These are phyloP conservation scores for Rhynchonema sp. DNA, from an alignment of 2,888 invertebrate species.

Conservation along the genomic window DNA sequence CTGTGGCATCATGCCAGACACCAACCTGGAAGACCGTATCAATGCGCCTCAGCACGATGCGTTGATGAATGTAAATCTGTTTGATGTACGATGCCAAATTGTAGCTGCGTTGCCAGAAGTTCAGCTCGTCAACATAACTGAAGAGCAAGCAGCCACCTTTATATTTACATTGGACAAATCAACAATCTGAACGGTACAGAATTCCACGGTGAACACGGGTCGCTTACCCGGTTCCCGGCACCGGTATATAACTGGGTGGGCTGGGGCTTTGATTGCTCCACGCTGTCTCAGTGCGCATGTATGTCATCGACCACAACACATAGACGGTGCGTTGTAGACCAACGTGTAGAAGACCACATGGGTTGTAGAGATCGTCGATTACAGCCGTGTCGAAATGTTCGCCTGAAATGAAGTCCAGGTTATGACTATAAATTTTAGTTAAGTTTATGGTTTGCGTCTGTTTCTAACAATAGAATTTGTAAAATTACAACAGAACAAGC, in stretches of 20 bases:
- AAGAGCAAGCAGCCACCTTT: neutral
- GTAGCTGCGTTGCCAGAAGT: constrained; percentile 16
- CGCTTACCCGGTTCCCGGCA: constrained; percentile 22
- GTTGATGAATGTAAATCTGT: constrained; percentile 23
- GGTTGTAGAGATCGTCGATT: constrained; percentile 26
- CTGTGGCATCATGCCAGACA: neutral
- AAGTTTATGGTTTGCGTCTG: too few relatives aligned
- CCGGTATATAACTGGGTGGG: constrained; percentile 25
- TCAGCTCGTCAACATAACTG: constrained; percentile 21
- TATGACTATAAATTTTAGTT: neutral
- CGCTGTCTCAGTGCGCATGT: constrained; percentile 24
- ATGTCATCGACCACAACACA: constrained; percentile 24
- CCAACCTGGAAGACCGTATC: constrained; percentile 19
- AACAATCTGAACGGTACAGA: too few relatives aligned
- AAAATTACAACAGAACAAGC: too few relatives aligned
- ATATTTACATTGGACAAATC: too few relatives aligned
- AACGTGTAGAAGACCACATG: constrained; percentile 23
- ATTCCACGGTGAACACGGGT: too few relatives aligned
- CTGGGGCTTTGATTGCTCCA: constrained; percentile 25
- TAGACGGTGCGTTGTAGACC: neutral
- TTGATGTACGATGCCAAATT: constrained; percentile 21
- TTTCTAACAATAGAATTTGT: too few relatives aligned
- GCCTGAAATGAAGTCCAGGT: neutral
- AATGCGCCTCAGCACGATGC: constrained; percentile 20
- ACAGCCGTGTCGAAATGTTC: constrained; percentile 21